These are phyloP conservation scores for Danaus melanippus DNA, from an alignment of 1,140 invertebrate species.

Conservation along the genomic window DNA sequence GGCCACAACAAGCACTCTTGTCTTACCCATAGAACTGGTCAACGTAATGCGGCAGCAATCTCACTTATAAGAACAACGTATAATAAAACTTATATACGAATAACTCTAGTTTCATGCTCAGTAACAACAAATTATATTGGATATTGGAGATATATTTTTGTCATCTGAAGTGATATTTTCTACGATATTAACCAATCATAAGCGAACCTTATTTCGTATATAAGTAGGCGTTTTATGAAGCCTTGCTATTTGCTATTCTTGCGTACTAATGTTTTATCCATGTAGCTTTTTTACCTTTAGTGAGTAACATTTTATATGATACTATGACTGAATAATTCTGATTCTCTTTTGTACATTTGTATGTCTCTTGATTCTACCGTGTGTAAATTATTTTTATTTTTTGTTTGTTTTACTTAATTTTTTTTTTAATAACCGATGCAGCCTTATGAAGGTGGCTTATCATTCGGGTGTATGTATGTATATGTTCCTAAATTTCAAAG, in stretches of 20 bases:
- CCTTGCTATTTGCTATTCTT: conserved; percentile 30
- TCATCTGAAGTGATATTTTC: conserved; percentile 65
- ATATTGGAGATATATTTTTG: conserved; percentile 54
- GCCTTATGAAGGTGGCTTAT: conserved; percentile 47
- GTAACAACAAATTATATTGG: conserved; percentile 21
- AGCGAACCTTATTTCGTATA: conserved; percentile 21
- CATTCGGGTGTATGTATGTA: conserved; percentile 45
- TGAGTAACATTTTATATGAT: conserved; percentile 42
- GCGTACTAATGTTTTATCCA: conserved; percentile 39
- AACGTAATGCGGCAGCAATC: conserved; percentile 31
- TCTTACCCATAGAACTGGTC: conserved; percentile 52
- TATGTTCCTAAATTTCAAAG: conserved; percentile 62
- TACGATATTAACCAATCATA: conserved; percentile 50
- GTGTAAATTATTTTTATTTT: conserved; percentile 7
- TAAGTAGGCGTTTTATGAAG: conserved; percentile 59
- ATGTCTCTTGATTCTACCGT: conserved; percentile 12
- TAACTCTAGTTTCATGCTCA: conserved; percentile 19
- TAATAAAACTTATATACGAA: conserved; percentile 10
- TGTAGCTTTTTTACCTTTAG: conserved; percentile 67
- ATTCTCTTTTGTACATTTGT: conserved; percentile 47
- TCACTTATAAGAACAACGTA: conserved; percentile 26
- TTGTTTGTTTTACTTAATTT: conserved; percentile 5
- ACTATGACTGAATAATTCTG: conserved; percentile 47
- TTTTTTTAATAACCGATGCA: conserved; percentile 23
- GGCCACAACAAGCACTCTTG: conserved; percentile 80